Base-by-base conservation (phyloP, 2,113 vertebrate genomes). In the Struthidea cinerea region DNA sequence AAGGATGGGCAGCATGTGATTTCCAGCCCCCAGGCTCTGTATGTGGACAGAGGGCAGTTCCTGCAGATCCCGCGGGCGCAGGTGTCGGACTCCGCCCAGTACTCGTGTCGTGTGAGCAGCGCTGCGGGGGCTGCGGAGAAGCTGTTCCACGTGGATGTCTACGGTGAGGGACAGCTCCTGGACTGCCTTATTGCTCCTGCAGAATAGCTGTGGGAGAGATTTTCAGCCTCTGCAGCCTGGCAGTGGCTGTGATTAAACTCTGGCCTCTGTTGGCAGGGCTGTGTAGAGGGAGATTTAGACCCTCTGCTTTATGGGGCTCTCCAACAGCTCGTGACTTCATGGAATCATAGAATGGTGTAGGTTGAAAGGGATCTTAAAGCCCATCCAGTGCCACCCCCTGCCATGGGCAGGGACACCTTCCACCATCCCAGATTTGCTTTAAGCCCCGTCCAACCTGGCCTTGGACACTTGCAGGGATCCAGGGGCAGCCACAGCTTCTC, bases 41-140 rank as follows among this genome's bases (percentile, higher is more conserved):
- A 99, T 5, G 76, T 98, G 22, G 99, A 99, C 42, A 98, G 98
- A 53, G 99, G 99, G 13, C 99, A 98, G 46, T 98, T 98, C 94
- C 98, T 99, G 89, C 99, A 98, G 94, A 99, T 99, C 83, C 97
- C 98, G 10, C 98, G 64, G 16, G 98, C 97, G 3, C 98, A 99
- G 82, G 98, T 98, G 7, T 98, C 99, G 1, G 99, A 99, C 76
- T 98, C 98, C 3, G 99, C 98, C 8, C 97, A 39, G 47, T 99
- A 99, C 83, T 98, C 74, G 6, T 99, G 99, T 93, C 98, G 84
- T 3, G 99, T 94, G 73, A 97, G 96, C 93, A 99, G 97, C 16
- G 61, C 98, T 56, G 99, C 98, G 0, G 99, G 99, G 47, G 96
- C 93, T 4, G 98, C 99, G 2, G 99, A 99, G 93, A 99, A 99